Conservation (phyloP, 2,797 vertebrate genomes). For the Tapirus indicus region DNA sequence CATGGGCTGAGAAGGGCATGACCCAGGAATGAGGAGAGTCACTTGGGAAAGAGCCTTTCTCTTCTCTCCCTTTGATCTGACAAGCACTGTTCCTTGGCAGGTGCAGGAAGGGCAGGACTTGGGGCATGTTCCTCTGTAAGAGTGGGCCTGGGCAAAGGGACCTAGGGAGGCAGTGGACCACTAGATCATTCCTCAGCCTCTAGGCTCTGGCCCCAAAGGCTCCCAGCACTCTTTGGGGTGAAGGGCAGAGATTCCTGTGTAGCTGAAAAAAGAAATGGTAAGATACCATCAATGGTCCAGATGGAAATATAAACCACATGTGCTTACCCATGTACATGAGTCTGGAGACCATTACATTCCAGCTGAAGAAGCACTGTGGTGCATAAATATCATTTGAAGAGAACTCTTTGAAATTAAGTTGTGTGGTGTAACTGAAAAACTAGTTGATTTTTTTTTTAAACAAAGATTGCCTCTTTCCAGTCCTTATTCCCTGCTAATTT, state of each 20-base stretch:
- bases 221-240: neutral
- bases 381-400: neutral
- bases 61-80: neutral
- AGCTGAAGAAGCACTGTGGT: neutral
- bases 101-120: neutral
- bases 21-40: neutral
- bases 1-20: neutral
- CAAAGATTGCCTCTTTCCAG: neutral
- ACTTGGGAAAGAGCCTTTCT: neutral
- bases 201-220: neutral
- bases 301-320: neutral
- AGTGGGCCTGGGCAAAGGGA: neutral
- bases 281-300: neutral
- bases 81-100: neutral
- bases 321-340: neutral
- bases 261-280: neutral
- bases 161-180: neutral
- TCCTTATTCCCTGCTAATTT: neutral
- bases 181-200: neutral
- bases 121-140: fast-evolving
- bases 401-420: neutral
- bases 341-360: neutral
- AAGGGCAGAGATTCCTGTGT: neutral
- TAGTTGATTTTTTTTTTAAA: neutral
- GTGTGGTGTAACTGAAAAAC: neutral